Conservation (phyloP, 64 coral and sea anemone species). For the Porites lutea region DNA sequence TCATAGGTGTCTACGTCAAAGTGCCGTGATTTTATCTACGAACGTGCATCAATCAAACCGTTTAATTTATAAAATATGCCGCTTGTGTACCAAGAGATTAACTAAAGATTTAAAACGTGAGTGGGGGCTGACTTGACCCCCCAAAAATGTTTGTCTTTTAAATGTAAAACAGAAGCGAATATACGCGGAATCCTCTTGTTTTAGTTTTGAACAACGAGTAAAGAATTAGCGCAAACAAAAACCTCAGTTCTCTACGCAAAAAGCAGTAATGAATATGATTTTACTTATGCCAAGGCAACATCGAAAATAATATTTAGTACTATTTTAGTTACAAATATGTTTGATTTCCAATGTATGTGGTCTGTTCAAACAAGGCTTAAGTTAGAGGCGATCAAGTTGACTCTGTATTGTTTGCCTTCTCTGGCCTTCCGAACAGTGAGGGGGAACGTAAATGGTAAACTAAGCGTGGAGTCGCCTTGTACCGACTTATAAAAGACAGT, state of each 20-base stretch:
- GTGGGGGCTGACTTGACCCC: background rate
- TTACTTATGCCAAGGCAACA: background rate
- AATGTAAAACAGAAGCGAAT: background rate
- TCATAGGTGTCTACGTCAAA: background rate
- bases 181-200: conserved; percentile 17
- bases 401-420: background rate
- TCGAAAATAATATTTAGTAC: background rate
- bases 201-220: background rate
- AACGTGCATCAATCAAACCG: background rate
- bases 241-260: background rate
- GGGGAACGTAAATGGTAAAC: background rate
- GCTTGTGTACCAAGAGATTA: conserved; percentile 27
- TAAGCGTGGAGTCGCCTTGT: background rate
- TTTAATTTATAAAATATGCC: conserved; percentile 41
- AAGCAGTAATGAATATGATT: background rate
- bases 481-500: no score
- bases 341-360: background rate
- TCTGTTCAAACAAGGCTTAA: conserved; percentile 6
- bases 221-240: background rate
- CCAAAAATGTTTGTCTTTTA: background rate
- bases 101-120: background rate
- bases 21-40: background rate
- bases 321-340: background rate
- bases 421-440: no score
- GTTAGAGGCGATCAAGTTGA: background rate